Evolutionary conservation across 2,888 invertebrate species (phyloP).

Genomic region (Bruchidius siliquastri): DNA sequence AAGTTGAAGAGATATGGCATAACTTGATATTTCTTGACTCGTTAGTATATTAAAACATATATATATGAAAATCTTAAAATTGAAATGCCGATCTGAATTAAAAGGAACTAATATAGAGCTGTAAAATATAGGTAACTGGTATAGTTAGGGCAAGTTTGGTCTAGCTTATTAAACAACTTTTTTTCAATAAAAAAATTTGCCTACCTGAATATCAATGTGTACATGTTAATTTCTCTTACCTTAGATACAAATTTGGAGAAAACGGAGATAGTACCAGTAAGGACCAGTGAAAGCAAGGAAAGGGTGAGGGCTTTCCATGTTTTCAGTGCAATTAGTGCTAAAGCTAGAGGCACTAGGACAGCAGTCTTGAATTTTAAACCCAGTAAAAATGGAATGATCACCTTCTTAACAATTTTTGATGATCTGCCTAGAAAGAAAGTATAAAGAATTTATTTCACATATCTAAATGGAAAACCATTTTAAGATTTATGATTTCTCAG

Average conservation of each 20-base stretch:
- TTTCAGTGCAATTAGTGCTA: conserved; percentile 79
- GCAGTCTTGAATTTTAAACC: conserved; percentile 84
- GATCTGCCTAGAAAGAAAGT: conserved; percentile 59
- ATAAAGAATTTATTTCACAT: neutral
- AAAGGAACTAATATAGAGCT: no score
- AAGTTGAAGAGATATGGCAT: no score
- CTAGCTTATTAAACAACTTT: no score
- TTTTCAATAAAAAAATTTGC: no score
- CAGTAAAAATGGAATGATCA: conserved; percentile 77
- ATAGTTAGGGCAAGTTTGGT: no score
- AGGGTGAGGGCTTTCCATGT: conserved; percentile 87
- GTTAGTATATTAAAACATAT: no score
- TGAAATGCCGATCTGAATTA: no score
- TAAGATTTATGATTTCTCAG: no score
- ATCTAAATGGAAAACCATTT: no score
- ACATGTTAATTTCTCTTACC: conserved; percentile 37
- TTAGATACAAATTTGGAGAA: conserved; percentile 78
- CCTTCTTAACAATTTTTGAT: conserved; percentile 68
- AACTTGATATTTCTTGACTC: no score
- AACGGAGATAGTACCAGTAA: conserved; percentile 80
- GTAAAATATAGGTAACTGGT: no score
- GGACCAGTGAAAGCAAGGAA: conserved; percentile 75
- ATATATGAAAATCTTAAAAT: no score
- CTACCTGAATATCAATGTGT: neutral
- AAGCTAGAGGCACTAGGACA: conserved; percentile 73